Conservation (phyloP, 1,140 invertebrate genomes). For the Tribolium madens region DNA sequence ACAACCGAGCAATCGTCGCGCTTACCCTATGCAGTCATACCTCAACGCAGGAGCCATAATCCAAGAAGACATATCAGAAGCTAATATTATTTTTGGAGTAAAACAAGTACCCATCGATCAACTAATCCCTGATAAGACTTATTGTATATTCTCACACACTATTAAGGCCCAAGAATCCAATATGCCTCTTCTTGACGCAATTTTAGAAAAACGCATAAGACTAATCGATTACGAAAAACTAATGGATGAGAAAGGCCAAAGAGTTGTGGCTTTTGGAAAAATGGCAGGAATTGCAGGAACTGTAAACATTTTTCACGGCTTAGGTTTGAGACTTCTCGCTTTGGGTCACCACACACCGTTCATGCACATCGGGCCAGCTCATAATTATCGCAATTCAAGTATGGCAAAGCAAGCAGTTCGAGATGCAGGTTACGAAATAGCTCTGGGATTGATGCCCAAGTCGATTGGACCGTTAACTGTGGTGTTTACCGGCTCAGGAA, state of each 20-base stretch:
- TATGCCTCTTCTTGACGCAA: conserved; percentile 96
- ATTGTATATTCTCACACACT: conserved; percentile 99
- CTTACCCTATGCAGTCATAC: conserved; percentile 97
- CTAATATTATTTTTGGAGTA: conserved; percentile 96
- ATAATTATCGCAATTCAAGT: conserved; percentile 97
- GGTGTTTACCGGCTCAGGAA: conserved; percentile 95
- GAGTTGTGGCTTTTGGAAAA: conserved; percentile 98
- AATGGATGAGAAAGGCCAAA: conserved; percentile 87
- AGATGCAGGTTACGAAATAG: conserved; percentile 98
- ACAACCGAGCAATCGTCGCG: conserved; percentile 96
- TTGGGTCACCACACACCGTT: conserved; percentile 99
- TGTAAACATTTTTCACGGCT: conserved; percentile 98
- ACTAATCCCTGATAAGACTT: conserved; percentile 95
- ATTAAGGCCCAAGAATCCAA: conserved; percentile 99
- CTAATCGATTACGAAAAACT: conserved; percentile 98
- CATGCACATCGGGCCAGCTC: conserved; percentile 98
- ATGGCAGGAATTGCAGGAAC: conserved; percentile 99
- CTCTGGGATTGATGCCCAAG: conserved; percentile 96
- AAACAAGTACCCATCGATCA: conserved; percentile 97
- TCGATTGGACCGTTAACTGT: conserved; percentile 98
- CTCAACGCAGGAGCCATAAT: conserved; percentile 89
- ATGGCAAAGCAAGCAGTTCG: conserved; percentile 97
- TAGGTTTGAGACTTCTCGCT: conserved; percentile 93
- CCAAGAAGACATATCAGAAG: conserved; percentile 97
- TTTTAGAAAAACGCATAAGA: conserved; percentile 95